phyloP scores from a whole-genome alignment of 1,140 invertebrate genomes.

The Formica exsecta region DNA sequence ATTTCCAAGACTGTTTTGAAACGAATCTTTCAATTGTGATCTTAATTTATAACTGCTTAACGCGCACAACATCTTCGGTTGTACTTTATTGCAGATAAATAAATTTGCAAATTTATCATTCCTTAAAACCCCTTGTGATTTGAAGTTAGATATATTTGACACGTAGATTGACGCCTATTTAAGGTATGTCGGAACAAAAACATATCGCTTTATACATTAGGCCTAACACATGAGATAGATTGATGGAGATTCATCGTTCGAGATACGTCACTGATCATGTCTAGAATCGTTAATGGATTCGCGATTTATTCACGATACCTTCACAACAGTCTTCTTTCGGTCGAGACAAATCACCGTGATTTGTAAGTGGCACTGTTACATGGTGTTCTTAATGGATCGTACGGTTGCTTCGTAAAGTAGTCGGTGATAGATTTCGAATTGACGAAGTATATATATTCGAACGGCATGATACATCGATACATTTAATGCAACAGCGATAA shows the following conservation, averaged over 20 bases:
- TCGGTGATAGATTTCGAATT: neutral
- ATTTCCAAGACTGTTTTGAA: neutral
- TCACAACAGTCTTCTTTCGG: neutral
- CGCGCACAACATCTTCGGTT: neutral
- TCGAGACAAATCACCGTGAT: conserved; percentile 35
- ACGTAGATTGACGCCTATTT: conserved; percentile 25
- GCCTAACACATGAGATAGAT: conserved; percentile 26
- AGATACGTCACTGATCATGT: conserved; percentile 18
- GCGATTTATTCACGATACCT: conserved; percentile 36
- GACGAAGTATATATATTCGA: neutral
- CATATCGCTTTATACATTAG: conserved; percentile 48
- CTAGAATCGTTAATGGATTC: conserved; percentile 35
- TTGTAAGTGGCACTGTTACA: conserved; percentile 45
- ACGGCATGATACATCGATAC: neutral
- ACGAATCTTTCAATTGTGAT: neutral
- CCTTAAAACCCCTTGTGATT: neutral
- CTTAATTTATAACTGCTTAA: neutral
- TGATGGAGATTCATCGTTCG: conserved; percentile 38
- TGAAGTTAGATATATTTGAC: conserved; percentile 16
- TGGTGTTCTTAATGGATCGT: conserved; percentile 32
- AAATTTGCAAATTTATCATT: conserved; percentile 26
- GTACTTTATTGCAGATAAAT: neutral
- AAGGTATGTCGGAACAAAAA: neutral
- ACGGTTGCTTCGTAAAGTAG: conserved; percentile 4
- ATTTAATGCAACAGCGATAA: neutral